Percentiles rank a stretch among this genome's conserved stretches.
Evolutionary conservation across 2,113 vertebrate genomes (phyloP).

Genomic region (Odocoileus virginianus): DNA sequence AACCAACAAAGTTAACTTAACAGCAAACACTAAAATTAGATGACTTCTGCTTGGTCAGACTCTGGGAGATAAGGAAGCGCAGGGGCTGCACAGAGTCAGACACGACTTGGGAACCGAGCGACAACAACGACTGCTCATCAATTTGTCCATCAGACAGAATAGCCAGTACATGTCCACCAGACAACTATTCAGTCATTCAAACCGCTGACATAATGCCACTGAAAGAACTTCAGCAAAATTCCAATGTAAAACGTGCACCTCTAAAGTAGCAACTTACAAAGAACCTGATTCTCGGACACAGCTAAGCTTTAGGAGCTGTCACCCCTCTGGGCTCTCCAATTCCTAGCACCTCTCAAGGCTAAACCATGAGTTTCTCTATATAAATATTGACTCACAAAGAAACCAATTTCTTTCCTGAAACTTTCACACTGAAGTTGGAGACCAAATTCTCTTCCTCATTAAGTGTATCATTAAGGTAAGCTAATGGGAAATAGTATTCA

Average conservation of each 20-base stretch:
- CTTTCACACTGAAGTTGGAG: background rate
- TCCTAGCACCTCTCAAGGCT: background rate
- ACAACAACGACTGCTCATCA: background rate
- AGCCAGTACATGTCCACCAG: background rate
- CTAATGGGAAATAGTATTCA: background rate
- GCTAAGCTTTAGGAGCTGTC: background rate
- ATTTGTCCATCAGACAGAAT: background rate
- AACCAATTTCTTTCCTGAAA: background rate
- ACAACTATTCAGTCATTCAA: background rate
- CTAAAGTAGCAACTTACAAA: background rate
- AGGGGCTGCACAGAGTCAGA: background rate
- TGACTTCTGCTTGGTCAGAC: background rate
- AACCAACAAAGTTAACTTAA: background rate
- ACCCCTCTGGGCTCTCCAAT: background rate
- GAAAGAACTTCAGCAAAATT: background rate
- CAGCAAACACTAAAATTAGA: background rate
- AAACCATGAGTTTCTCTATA: background rate
- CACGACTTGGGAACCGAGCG: background rate
- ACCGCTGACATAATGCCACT: background rate
- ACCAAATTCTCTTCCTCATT: background rate
- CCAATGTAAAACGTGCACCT: background rate
- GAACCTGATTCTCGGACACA: background rate
- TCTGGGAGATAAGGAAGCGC: background rate
- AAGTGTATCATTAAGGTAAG: background rate
- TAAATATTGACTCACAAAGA: background rate